These are phyloP conservation scores for Leptatherina wallacei DNA, from an alignment of 2,797 vertebrate species.

Conservation along the genomic window DNA sequence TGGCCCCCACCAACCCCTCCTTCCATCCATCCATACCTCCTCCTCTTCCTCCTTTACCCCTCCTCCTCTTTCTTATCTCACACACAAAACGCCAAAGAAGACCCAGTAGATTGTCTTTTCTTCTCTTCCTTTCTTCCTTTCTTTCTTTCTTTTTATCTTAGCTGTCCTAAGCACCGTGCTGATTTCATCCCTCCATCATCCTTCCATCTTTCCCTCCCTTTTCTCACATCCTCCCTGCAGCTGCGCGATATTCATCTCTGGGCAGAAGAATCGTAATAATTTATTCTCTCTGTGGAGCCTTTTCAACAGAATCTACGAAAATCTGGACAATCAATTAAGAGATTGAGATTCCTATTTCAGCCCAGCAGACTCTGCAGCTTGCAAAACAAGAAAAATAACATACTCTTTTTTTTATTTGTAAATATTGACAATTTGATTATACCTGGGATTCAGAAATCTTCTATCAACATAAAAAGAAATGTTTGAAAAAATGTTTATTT, in stretches of 20 bases:
- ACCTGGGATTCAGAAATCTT: background rate
- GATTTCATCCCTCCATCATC: constrained; percentile 25
- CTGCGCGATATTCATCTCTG: constrained; percentile 35
- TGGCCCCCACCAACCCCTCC: constrained; percentile 30
- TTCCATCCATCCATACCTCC: constrained; percentile 26
- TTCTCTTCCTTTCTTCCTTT: constrained; percentile 13
- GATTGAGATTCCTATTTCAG: background rate
- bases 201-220: constrained; percentile 12
- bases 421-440: background rate
- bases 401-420: background rate
- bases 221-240: constrained; percentile 23
- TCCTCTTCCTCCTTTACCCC: constrained; percentile 36
- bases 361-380: background rate
- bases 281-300: background rate
- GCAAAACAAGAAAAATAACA: background rate
- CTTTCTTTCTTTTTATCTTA: constrained; percentile 55
- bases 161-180: constrained; percentile 21
- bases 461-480: no score
- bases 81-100: constrained; percentile 67
- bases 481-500: background rate
- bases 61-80: constrained; percentile 65
- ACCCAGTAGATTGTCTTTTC: constrained; percentile 50
- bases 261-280: constrained; percentile 20
- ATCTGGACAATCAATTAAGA: constrained; percentile 14
- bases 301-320: constrained; percentile 32